These are phyloP conservation scores for Malurus alboscapulatus DNA, from an alignment of 2,113 vertebrate genomes.

Conservation along the genomic window DNA sequence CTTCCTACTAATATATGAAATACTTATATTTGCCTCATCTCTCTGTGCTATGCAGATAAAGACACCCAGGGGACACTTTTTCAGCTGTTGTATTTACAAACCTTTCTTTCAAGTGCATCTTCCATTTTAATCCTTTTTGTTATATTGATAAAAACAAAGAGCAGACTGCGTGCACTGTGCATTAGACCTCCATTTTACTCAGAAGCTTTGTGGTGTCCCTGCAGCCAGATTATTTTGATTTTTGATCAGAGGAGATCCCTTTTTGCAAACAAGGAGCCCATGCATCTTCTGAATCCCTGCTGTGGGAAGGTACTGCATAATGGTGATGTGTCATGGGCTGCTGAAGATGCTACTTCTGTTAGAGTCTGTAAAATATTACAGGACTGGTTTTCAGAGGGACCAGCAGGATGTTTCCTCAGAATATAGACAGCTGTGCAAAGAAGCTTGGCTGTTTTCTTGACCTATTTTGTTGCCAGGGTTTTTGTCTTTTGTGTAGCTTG, in stretches of 20 bases:
- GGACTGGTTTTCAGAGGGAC: neutral
- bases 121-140: neutral
- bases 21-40: neutral
- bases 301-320: rapidly evolving
- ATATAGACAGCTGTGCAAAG: neutral
- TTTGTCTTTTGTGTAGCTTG: neutral
- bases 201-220: neutral
- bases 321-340: neutral
- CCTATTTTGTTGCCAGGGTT: neutral
- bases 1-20: neutral
- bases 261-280: neutral
- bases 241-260: neutral
- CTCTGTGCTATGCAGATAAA: neutral
- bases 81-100: neutral
- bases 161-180: neutral
- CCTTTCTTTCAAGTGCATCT: neutral
- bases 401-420: neutral
- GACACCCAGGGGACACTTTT: neutral
- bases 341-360: neutral
- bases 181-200: neutral
- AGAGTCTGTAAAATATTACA: neutral
- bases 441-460: neutral
- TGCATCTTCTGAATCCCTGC: neutral
- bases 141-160: neutral
- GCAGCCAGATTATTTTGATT: neutral